A percentile compares a stretch with the other conserved stretches of the same genome.
These are phyloP conservation scores for Ariopsis seemanni DNA, from an alignment of 2,113 vertebrate species.

Conservation along the genomic window DNA sequence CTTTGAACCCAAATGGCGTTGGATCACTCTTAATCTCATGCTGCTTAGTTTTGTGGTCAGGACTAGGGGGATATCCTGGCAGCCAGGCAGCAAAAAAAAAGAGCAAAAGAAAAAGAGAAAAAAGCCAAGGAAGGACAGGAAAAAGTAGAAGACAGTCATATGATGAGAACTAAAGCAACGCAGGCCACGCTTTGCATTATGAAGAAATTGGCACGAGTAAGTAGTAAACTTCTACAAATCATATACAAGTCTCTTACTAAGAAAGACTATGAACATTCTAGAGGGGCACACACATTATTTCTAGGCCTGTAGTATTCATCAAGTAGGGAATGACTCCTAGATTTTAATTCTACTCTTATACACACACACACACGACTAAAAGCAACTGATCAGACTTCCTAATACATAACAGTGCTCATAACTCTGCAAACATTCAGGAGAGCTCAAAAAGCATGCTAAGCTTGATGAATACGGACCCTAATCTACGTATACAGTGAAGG, in stretches of 20 bases:
- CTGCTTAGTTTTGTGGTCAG: conserved; percentile 94
- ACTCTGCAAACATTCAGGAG: neutral
- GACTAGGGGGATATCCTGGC: conserved; percentile 88
- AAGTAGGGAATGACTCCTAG: neutral
- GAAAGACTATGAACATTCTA: neutral
- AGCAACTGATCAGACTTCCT: neutral
- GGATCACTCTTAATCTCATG: conserved; percentile 96
- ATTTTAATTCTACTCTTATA: neutral
- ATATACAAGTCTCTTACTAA: neutral
- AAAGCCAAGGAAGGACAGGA: conserved; percentile 1
- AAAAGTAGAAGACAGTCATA: conserved; percentile 14
- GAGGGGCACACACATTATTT: neutral
- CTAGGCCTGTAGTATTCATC: neutral
- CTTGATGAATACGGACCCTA: neutral
- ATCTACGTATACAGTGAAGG: neutral
- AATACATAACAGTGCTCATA: neutral
- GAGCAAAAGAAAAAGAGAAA: conserved; percentile 48
- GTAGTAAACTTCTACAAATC: neutral
- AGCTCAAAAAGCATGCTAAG: neutral
- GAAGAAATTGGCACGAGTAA: neutral
- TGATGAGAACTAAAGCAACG: neutral
- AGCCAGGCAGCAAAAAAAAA: conserved; percentile 61
- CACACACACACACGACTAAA: neutral
- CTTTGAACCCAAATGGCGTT: conserved; percentile 93
- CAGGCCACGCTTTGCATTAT: neutral